These are phyloP conservation scores for Parapristionchus giblindavisi DNA, from an alignment of 2,888 invertebrate species.

Conservation along the genomic window DNA sequence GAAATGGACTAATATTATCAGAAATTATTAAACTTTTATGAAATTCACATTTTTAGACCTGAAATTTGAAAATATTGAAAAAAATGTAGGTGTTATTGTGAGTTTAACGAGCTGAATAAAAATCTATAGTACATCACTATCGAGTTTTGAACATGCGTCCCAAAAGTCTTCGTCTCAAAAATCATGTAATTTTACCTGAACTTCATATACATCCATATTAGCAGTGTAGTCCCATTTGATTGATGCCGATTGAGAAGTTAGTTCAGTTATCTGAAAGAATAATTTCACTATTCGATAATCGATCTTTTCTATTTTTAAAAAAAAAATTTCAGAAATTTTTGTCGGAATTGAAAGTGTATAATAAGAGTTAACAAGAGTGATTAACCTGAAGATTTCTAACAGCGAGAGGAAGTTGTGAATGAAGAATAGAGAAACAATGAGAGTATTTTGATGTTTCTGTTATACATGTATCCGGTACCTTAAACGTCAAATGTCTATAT, in stretches of 20 bases:
- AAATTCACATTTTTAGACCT: no score
- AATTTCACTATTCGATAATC: no score
- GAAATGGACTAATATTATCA: no score
- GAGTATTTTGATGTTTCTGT: constrained; percentile 41
- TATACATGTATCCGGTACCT: constrained; percentile 42
- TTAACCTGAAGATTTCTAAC: constrained; percentile 43
- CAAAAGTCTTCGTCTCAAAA: no score
- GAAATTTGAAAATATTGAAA: no score
- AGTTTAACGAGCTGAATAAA: no score
- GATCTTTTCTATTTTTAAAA: no score
- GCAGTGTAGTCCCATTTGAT: constrained; percentile 27
- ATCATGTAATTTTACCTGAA: constrained; percentile 39
- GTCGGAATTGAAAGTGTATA: not conserved
- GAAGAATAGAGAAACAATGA: constrained; percentile 45
- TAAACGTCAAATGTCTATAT: no score
- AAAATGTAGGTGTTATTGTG: no score
- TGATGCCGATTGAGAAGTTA: not conserved
- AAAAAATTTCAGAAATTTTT: not conserved
- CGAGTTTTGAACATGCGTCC: no score
- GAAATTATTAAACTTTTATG: no score
- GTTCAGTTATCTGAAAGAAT: not conserved
- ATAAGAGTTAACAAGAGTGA: not conserved
- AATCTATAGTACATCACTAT: no score
- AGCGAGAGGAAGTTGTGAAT: constrained; percentile 42
- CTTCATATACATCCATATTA: constrained; percentile 21